Base-by-base conservation (phyloP, 2,113 vertebrate genomes). In the Tychaedon coryphoeus region DNA sequence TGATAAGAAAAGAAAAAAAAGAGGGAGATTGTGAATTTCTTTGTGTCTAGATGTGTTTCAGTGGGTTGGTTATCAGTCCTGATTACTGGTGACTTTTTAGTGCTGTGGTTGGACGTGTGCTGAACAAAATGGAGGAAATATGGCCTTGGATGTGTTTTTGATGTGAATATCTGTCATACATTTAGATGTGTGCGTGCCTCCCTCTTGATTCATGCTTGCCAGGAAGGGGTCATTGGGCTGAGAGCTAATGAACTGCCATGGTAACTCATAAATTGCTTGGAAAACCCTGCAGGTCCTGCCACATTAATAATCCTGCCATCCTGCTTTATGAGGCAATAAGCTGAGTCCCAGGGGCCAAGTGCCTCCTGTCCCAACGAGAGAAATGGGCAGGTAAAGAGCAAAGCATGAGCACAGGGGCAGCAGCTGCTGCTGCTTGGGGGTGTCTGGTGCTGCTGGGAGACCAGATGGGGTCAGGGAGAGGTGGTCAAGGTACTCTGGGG, bases 301-400 rank as follows among this genome's bases (percentile, higher is more conserved):
- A 61, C 93, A 85, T 97, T 91, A 94, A 93, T 96, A 93, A 95
- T 87, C 70, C 54, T 95, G 86, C 57, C 80, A 67, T 89, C 70
- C 74, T 81, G 89, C 83, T 93, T 95, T 95, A 96, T 75, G 91
- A 95, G 84, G 94, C 94, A 84, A 70, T 95, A 88, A 91, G 45
- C 31, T 43, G 85, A 78, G 89, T 82, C 80, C 77, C 84, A 60
- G 62, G 80, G 80, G 91, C 62, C 73, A 82, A 80, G 62, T 0
- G 1, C 89, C 87, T 95, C 67, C 42, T 48, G 45, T 84, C 86
- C 53, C 2, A 19, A 8, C 1, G 29, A 78, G 57, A 75, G 61
- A 93, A n/a, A 26, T 3, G 26, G 11, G 29, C 71, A 91, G 73
- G 77, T 89, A 48, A 48, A 85, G 93, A 73, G 50, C 69, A 75